Percentiles rank a stretch among this genome's conserved stretches.
These are phyloP conservation scores for Nicator chloris DNA, from an alignment of 2,113 vertebrate species.

Conservation along the genomic window DNA sequence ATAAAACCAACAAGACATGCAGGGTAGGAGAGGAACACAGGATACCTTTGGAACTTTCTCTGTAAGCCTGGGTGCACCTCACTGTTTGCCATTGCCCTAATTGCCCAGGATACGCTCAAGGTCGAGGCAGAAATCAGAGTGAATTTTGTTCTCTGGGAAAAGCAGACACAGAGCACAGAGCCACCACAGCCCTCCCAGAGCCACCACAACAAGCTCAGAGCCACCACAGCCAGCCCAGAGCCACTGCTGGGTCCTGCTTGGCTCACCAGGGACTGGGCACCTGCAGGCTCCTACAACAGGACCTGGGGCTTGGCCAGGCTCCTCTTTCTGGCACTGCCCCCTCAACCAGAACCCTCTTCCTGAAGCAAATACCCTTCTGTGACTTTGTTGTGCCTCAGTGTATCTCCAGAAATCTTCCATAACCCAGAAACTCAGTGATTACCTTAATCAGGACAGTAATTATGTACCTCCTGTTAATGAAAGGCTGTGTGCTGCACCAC, in stretches of 20 bases:
- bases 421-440: neutral
- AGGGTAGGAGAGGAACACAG: neutral
- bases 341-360: neutral
- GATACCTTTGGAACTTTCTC: neutral
- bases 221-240: neutral
- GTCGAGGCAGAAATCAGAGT: neutral
- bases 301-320: neutral
- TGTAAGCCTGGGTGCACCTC: neutral
- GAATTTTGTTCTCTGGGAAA: neutral
- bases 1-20: neutral
- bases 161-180: neutral
- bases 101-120: neutral
- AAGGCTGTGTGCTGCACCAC: neutral
- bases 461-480: neutral
- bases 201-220: neutral
- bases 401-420: neutral
- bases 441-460: neutral
- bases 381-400: neutral
- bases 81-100: neutral
- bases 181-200: neutral
- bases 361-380: neutral
- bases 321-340: neutral
- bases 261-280: fast-evolving
- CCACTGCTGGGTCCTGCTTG: neutral
- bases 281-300: neutral